Evolutionary conservation across 2,113 vertebrate species (phyloP), one percentile per base, ranked within the genome.

Genomic region (Chrysemys picta): DNA sequence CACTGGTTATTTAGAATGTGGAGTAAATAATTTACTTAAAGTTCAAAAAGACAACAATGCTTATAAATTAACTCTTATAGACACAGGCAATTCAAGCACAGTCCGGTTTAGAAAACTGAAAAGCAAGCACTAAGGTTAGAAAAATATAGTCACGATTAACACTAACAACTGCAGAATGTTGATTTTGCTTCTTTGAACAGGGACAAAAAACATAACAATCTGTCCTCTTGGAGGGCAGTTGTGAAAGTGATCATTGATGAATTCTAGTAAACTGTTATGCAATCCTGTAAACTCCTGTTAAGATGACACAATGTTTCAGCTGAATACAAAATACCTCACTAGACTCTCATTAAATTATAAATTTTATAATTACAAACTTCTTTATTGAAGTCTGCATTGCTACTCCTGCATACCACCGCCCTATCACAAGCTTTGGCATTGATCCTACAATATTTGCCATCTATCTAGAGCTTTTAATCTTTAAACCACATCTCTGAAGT

Each of bases 61-160:
- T 96, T 97, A 95, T 84, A 94, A 93, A 96, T 96, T 95, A 98
- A 97, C 96, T 92, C 38, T 54, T 89, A 38, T 45, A 52, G 54
- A 42, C n/a, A 75, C 12, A 50, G 89, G 75, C n/a, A 92, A 81
- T 65, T 87, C 85, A 92, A 96, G 88, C 83, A 27, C 24, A 69
- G 62, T n/a, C 35, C 35, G 8, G 62, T 72, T 72, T 38, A 72
- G n/a, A 38, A 72, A 72, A 38, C 35, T 38, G n/a, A 21, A 72
- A 81, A 75, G 31, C n/a, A 75, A 93, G 29, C 45, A 35, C 47
- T 87, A 31, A 31, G 84, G 80, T 87, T 54, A 88, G 89, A 27
- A 57, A 45, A 52, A 69, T 42, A 35, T 8, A 8, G 17, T 89
- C 72, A 13, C 65, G 82, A 86, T 88, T 88, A 89, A 86, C 14